phyloP scores from a whole-genome alignment of 1,140 invertebrate species.

The Papilio helenus region DNA sequence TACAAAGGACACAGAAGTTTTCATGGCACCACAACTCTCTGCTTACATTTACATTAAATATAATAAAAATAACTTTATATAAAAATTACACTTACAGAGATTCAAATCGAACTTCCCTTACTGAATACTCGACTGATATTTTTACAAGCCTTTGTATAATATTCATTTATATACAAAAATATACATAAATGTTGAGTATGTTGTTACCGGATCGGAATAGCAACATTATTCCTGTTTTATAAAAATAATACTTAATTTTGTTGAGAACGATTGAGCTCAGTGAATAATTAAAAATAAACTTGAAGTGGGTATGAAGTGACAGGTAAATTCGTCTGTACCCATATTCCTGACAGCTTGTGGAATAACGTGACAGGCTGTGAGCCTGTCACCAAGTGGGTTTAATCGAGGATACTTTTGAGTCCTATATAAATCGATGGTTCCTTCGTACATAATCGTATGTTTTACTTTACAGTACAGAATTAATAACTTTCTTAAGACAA shows the following conservation, averaged over 20 bases:
- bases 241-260: slow-evolving; percentile 72
- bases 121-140: slow-evolving; percentile 71
- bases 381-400: not conserved
- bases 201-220: slow-evolving; percentile 51
- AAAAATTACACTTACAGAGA: slow-evolving; percentile 79
- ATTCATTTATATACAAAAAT: slow-evolving; percentile 81
- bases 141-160: slow-evolving; percentile 73
- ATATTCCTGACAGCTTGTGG: not conserved
- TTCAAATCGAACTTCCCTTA: slow-evolving; percentile 70
- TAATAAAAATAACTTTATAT: slow-evolving; percentile 75
- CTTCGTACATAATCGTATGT: not conserved
- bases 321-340: not conserved
- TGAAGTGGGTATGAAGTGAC: not conserved
- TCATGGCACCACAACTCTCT: slow-evolving; percentile 79
- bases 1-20: slow-evolving; percentile 56
- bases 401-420: not conserved
- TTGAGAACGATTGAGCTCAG: slow-evolving; percentile 56
- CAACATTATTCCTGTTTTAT: slow-evolving; percentile 56
- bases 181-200: slow-evolving; percentile 73
- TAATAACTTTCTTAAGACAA: too few species aligned
- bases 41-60: slow-evolving; percentile 70
- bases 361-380: not conserved
- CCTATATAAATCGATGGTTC: not conserved
- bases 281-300: slow-evolving; percentile 17
- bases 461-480: not conserved